Base-by-base conservation (phyloP, 2,888 invertebrate genomes). In the Oxystoma pomonae region DNA sequence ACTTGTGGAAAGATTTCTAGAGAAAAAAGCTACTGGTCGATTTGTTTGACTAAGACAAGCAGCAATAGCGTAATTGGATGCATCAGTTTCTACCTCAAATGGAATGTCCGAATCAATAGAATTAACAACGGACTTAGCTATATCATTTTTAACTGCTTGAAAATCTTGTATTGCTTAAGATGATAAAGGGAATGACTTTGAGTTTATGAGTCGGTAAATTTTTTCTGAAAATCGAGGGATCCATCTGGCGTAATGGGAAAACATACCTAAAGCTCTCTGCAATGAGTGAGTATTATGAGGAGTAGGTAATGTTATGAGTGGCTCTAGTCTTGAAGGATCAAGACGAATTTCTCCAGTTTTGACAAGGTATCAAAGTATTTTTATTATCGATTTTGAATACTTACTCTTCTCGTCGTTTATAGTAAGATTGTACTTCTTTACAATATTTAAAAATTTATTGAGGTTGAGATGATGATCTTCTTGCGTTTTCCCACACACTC, bases 1-100 rank as follows among this genome's bases (percentile, higher is more conserved):
- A 35, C 57, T 35, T 35, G 35, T 12, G 12, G 35, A 35, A 50
- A 55, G 55, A 12, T 22, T 61, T 61, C 55, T 61, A 35, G 55
- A 61, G 49, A 21, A 61, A 19, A 57, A 56, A 18, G 22, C 61
- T 7, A 57, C 57, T 16, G 56, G 57, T 22, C 51, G 55, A 9
- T 49, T 49, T 19, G 1, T 5, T 51, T 61, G 61, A n/a, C 51
- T 57, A 3, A 61, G 52, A 20, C 18, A 50, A 50, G 61, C 57
- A 19, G 19, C 61, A 21, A 61, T 51, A 9, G 35, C 21, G n/a
- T 21, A 21, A 57, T 20, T 16, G 17, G 57, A 20, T 17, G 57
- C 57, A 35, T 35, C 35, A 35, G 35, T 35, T 35, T 35, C 35
- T 35, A 35, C 35, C 12, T 7, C 35, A 35, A 35, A 35, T 35